phyloP scores from a whole-genome alignment of 2,797 vertebrate species.

The Agapornis canus region DNA sequence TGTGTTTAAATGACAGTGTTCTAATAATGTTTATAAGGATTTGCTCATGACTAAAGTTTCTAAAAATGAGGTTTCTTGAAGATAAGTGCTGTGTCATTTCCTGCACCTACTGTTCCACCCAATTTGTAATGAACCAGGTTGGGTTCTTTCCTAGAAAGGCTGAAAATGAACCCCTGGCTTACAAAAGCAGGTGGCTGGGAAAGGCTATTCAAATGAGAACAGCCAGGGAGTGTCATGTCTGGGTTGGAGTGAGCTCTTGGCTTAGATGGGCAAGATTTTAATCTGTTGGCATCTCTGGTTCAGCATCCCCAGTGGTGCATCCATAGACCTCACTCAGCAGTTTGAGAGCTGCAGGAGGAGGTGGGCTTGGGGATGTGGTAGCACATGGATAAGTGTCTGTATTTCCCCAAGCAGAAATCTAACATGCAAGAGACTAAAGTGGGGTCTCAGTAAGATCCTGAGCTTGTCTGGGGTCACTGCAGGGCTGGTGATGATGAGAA shows the following conservation, averaged over 20 bases:
- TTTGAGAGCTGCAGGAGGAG: background rate
- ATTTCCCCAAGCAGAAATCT: background rate
- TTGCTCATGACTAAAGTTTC: background rate
- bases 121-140: background rate
- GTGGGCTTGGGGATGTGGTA: fast-evolving
- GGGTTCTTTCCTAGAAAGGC: background rate
- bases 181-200: background rate
- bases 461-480: background rate
- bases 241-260: background rate
- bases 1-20: background rate
- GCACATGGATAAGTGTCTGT: background rate
- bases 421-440: background rate
- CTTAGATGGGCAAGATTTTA: background rate
- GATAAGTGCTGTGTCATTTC: background rate
- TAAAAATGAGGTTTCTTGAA: background rate
- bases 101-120: background rate
- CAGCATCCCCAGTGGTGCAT: background rate
- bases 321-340: background rate
- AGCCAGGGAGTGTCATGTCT: fast-evolving
- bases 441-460: background rate
- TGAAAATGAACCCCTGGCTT: background rate
- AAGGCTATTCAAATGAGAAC: background rate
- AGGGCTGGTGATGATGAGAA: background rate
- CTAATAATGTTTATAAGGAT: background rate
- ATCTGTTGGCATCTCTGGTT: background rate